A percentile compares a stretch with the other conserved stretches of the same genome.
Conservation (phyloP, 2,888 invertebrate genomes). For the Platerodrilus igneus region DNA sequence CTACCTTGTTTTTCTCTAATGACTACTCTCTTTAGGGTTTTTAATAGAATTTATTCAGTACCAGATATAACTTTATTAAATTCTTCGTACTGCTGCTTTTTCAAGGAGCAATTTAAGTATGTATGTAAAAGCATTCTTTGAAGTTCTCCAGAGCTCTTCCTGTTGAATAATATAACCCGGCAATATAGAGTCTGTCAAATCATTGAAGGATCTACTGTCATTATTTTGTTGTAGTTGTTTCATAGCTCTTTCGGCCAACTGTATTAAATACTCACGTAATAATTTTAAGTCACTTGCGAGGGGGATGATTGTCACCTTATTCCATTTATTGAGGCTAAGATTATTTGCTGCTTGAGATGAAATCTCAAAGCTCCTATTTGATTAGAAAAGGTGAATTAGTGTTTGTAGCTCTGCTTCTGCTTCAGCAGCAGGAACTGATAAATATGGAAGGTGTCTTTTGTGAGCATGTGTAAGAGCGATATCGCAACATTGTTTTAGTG, state of each 20-base stretch:
- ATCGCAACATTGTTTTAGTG: constrained; percentile 20
- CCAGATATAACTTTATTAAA: constrained; percentile 6
- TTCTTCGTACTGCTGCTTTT: constrained; percentile 1
- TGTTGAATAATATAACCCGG: constrained; percentile 17
- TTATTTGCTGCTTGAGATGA: constrained; percentile 14
- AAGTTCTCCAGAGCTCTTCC: constrained; percentile 21
- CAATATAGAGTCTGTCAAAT: constrained; percentile 17
- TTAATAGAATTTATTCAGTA: constrained; percentile 1
- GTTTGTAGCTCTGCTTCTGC: constrained; percentile 20
- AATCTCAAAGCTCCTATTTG: constrained; percentile 22
- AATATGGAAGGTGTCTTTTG: constrained; percentile 6
- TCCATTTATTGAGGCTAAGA: constrained; percentile 19
- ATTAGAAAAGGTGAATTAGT: constrained; percentile 13
- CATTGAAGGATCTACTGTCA: constrained; percentile 7
- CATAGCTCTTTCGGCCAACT: constrained; percentile 2
- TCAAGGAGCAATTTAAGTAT: neutral
- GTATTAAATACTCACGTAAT: constrained; percentile 17
- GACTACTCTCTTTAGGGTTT: constrained; percentile 10
- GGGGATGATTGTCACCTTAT: constrained; percentile 18
- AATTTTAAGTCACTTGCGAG: constrained; percentile 17
- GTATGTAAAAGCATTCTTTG: constrained; percentile 13
- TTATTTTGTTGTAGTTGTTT: too few species aligned
- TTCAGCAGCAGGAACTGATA: constrained; percentile 8
- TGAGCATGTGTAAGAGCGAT: too few species aligned
- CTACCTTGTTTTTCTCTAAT: constrained; percentile 18